Evolutionary conservation across 2,113 vertebrate genomes (phyloP).

Genomic region (Dicerorhinus sumatrensis): DNA sequence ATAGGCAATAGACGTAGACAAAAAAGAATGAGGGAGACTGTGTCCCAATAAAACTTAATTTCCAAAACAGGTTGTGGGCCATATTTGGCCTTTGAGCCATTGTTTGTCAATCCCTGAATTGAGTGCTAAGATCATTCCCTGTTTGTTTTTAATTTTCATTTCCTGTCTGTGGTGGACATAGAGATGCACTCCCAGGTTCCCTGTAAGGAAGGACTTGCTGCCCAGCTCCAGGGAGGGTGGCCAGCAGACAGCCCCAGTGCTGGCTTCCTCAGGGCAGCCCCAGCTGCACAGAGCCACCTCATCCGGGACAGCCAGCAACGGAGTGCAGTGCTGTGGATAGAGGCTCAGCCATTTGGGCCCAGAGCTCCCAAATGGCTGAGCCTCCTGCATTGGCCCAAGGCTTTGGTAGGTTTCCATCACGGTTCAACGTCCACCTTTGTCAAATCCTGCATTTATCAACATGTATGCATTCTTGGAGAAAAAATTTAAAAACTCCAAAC

Average conservation of each 20-base stretch:
- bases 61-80: background rate
- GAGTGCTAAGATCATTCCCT: background rate
- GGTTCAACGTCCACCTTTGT: background rate
- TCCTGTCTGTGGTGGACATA: background rate
- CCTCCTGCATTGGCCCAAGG: background rate
- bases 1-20: background rate
- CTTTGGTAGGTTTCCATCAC: background rate
- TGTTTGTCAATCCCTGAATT: background rate
- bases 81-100: background rate
- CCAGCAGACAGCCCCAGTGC: background rate
- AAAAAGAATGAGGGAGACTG: background rate
- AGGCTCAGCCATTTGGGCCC: background rate
- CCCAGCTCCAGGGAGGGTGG: background rate
- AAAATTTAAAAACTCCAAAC: background rate
- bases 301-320: background rate
- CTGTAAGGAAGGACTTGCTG: background rate
- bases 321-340: background rate
- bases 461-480: background rate
- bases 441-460: background rate
- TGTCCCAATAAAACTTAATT: conserved; percentile 40
- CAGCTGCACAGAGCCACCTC: background rate
- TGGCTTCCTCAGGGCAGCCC: background rate
- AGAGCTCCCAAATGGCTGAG: background rate
- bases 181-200: background rate
- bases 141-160: conserved; percentile 18